phyloP scores from a whole-genome alignment of 2,888 invertebrate genomes.

The Neria commutata region DNA sequence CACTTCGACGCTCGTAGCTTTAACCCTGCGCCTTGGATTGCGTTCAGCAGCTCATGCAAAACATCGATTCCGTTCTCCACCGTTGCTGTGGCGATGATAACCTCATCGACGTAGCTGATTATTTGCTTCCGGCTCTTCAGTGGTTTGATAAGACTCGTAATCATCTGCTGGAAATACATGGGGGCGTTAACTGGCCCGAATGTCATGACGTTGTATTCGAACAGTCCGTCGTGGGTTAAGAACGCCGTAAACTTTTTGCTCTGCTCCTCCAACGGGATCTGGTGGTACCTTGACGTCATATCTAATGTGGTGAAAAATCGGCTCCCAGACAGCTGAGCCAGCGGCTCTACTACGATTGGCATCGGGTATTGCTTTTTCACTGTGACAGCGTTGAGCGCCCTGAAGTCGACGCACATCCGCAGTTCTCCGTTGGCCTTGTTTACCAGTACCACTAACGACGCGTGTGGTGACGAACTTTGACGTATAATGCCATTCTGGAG shows the following conservation, averaged over 20 bases:
- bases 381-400: conserved; percentile 15
- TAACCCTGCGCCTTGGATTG: conserved; percentile 18
- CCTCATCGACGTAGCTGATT: conserved; percentile 13
- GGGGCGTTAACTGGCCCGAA: too few species aligned
- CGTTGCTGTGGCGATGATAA: conserved; percentile 11
- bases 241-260: conserved; percentile 45
- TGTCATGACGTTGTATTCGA: conserved; percentile 44
- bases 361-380: too few species aligned
- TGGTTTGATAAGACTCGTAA: conserved; percentile 24
- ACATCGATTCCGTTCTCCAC: background rate
- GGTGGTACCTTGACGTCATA: conserved; percentile 42
- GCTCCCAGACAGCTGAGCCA: too few species aligned
- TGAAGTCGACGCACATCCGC: conserved; percentile 20
- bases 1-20: conserved; percentile 35
- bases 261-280: conserved; percentile 29
- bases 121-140: conserved; percentile 1
- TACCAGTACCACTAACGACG: conserved; percentile 18
- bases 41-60: conserved; percentile 15
- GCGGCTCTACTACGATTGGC: too few species aligned
- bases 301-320: too few species aligned
- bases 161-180: conserved; percentile 44
- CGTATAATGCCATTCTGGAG: conserved; percentile 10
- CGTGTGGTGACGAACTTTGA: conserved; percentile 16
- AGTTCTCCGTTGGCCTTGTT: conserved; percentile 14
- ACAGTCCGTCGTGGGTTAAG: conserved; percentile 45